Evolutionary conservation across 2,888 invertebrate species (phyloP).

Genomic region (Agrotis clavis): DNA sequence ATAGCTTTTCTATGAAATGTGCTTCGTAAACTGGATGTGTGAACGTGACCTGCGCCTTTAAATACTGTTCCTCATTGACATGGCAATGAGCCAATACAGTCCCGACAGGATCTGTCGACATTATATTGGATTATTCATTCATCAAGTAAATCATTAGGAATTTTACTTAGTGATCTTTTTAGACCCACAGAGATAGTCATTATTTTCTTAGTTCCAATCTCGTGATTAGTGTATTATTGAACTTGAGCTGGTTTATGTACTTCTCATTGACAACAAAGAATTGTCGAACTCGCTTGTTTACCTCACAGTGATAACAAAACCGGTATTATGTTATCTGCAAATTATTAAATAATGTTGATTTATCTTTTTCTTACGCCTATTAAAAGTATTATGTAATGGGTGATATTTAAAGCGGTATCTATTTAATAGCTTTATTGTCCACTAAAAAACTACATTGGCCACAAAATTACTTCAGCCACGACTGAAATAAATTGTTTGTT

Average conservation of each 20-base stretch:
- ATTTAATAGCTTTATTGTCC: too few species aligned
- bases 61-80: slow-evolving; percentile 6
- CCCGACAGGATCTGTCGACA: neutral
- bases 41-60: slow-evolving; percentile 7
- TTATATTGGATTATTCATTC: neutral
- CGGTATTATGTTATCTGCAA: neutral
- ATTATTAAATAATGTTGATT: neutral
- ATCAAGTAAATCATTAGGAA: too few species aligned
- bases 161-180: too few species aligned
- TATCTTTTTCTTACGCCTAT: too few species aligned
- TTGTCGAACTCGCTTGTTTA: slow-evolving; percentile 1
- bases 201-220: neutral
- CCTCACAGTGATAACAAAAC: slow-evolving; percentile 9
- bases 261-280: neutral
- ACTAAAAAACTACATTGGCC: too few species aligned
- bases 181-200: neutral
- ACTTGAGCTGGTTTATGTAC: neutral
- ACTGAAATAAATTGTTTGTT: too few species aligned
- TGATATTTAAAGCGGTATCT: too few species aligned
- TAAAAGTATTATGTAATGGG: too few species aligned
- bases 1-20: slow-evolving; percentile 12
- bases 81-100: slow-evolving; percentile 1
- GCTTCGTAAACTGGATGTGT: slow-evolving; percentile 1
- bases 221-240: slow-evolving; percentile 5
- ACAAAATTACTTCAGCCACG: too few species aligned